Conservation (phyloP, 2,797 vertebrate genomes). For the Rhinatrema bivittatum region DNA sequence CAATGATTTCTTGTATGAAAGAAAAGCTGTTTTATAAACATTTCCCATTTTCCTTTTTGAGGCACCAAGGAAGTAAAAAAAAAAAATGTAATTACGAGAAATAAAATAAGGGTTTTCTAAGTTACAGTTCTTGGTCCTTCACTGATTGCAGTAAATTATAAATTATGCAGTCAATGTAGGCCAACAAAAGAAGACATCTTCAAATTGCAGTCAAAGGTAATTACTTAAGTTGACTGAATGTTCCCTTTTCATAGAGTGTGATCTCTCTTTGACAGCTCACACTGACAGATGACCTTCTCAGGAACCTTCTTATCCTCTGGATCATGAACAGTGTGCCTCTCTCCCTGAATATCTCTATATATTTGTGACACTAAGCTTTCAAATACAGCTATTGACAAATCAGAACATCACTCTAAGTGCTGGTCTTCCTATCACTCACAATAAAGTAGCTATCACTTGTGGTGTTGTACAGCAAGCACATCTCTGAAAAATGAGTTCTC, state of each 20-base stretch:
- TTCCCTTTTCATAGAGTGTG: conserved; percentile 77
- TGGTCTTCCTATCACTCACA: conserved; percentile 89
- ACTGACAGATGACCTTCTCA: conserved; percentile 97
- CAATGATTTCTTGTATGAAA: background rate
- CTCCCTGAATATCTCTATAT: conserved; percentile 80
- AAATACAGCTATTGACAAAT: conserved; percentile 86
- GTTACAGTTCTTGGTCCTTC: conserved; percentile 56
- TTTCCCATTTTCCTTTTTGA: conserved; percentile 28
- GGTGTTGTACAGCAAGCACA: conserved; percentile 77
- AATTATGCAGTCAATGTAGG: conserved; percentile 94
- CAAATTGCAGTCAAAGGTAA: conserved; percentile 96
- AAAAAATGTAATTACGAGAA: conserved; percentile 48
- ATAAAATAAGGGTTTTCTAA: conserved; percentile 67
- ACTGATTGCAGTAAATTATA: conserved; percentile 92
- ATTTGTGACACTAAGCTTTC: conserved; percentile 74
- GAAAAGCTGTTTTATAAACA: conserved; percentile 25
- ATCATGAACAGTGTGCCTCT: conserved; percentile 70
- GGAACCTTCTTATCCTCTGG: conserved; percentile 72
- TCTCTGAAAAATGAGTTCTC: conserved; percentile 90
- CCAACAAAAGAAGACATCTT: conserved; percentile 97
- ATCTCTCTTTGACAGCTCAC: conserved; percentile 85
- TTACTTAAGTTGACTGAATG: conserved; percentile 86
- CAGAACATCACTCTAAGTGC: conserved; percentile 73
- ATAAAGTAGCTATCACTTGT: conserved; percentile 89
- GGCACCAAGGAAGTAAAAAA: conserved; percentile 24